Evolutionary conservation across 2,888 invertebrate species (phyloP), one percentile per base, ranked within the genome.

Genomic region (Gibbula magus): DNA sequence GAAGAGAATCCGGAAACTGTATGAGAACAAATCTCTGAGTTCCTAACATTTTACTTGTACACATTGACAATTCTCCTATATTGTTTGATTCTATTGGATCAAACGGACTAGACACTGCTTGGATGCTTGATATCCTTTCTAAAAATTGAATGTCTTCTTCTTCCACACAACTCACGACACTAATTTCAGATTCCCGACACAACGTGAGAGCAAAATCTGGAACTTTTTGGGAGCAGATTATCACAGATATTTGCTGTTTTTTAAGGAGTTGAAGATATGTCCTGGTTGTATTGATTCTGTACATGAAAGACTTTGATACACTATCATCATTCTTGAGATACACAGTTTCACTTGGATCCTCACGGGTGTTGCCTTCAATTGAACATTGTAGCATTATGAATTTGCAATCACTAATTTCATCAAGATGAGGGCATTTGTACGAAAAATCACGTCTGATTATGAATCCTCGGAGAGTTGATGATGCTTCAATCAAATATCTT

Each of bases 121-220:
- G 45, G 20, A 53, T 56, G 8, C 81, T 78, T 51, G 81, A 76
- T 8, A 82, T 13, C n/a, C 25, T 75, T 66, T 82, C 82, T 0
- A 89, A 39, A 54, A 86, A 75, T 13, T 82, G 78, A 25, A 84
- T 74, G 67, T 88, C 88, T 53, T 84, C 85, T 18, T 85, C 83
- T 10, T 81, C 75, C 4, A 88, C 81, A 80, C 78, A 85, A 1
- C 82, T 75, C 25, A 89, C 73, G 7, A 89, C 82, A 77, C 82
- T 81, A 45, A 90, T 84, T 7, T 80, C 74, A 29, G 77, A 25
- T 8, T 81, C 70, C 32, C 79, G 75, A 22, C 88, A 87, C 0
- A 87, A 75, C 52, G 83, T 77, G n/a, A 84, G n/a, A 51, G 83
- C 81, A 82, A 83, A 87, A 8, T 82, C 79, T 3, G 89, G 86